Evolutionary conservation across 37 sponge, comb jelly and placozoan species (phyloP), one percentile per base, ranked within the genome.

Genomic region (Petrosia ficiformis): DNA sequence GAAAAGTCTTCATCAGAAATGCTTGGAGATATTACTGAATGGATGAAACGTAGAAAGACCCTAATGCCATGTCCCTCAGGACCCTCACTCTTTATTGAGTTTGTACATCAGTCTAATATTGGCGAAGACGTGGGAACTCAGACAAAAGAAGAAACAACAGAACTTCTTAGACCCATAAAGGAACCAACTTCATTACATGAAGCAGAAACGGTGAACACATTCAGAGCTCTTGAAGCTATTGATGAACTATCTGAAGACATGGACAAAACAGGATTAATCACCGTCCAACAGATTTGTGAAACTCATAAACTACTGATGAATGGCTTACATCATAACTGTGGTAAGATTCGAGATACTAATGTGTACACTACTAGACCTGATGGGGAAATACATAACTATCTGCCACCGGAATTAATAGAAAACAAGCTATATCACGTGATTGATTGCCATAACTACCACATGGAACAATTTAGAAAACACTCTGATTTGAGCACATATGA

Each of bases 361-460:
- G 81, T 42, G 56, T 86, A 80, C 67, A 80, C 87, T 0, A 61
- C 5, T 26, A 32, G 0, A n/a, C 70, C 75, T 39, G 60, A 73
- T 14, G 66, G 42, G 6, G 65, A 57, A 2, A 24, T 26, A 25
- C 72, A 76, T 44, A 75, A 58, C 39, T 86, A 86, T 40, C 80
- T 81, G 25, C 44, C 68, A 56, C 68, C 80, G 14, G 30, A 37
- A 2, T 29, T 42, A 1, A 75, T 56, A 0, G 87, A 80, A 36
- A 29, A 44, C 10, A 44, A 42, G 35, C 74, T 86, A 35, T 86
- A 74, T 54, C 1, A 60, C 22, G 26, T 74, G 19, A 31, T 86
- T 21, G 87, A 86, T 74, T 76, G 59, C 38, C 87, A 86, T 79
- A 75, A 80, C 52, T 44, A 68, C 19, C 67, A 67, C 52, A 74